Percentiles rank a stretch among this genome's conserved stretches.
These are phyloP conservation scores for Amniataba percoides DNA, from an alignment of 2,797 vertebrate genomes.

Conservation along the genomic window DNA sequence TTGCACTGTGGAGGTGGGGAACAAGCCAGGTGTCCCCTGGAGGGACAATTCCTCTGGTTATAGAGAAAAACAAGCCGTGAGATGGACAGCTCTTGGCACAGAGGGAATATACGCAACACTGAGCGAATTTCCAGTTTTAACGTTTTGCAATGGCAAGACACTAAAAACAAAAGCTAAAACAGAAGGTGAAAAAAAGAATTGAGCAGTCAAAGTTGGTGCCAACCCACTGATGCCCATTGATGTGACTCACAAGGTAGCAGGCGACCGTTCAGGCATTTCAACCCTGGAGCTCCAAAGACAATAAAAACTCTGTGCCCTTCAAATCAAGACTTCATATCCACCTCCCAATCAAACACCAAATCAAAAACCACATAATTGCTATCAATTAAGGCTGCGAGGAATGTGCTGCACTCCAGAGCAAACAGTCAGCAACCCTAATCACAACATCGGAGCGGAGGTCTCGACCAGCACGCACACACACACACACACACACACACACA, in stretches of 20 bases:
- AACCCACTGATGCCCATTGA: slow-evolving; percentile 50
- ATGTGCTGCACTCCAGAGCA: slow-evolving; percentile 75
- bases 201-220: slow-evolving; percentile 32
- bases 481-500: slow-evolving; percentile 32
- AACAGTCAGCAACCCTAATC: slow-evolving; percentile 76
- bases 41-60: slow-evolving; percentile 79
- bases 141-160: slow-evolving; percentile 31
- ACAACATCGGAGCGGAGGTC: slow-evolving; percentile 73
- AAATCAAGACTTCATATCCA: slow-evolving; percentile 57
- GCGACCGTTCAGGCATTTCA: slow-evolving; percentile 67
- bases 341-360: slow-evolving; percentile 75
- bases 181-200: slow-evolving; percentile 29
- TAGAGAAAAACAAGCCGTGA: slow-evolving; percentile 64
- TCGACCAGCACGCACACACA: slow-evolving; percentile 32
- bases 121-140: slow-evolving; percentile 59
- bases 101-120: slow-evolving; percentile 45
- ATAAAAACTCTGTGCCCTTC: slow-evolving; percentile 70
- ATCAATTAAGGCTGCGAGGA: slow-evolving; percentile 80
- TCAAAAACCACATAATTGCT: slow-evolving; percentile 81
- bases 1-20: slow-evolving; percentile 74
- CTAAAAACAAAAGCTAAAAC: slow-evolving; percentile 39
- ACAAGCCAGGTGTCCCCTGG: slow-evolving; percentile 81
- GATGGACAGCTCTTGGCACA: slow-evolving; percentile 72
- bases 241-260: slow-evolving; percentile 61
- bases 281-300: slow-evolving; percentile 65